These are phyloP conservation scores for Alaudala cheleensis DNA, from an alignment of 2,113 vertebrate genomes.

Conservation along the genomic window DNA sequence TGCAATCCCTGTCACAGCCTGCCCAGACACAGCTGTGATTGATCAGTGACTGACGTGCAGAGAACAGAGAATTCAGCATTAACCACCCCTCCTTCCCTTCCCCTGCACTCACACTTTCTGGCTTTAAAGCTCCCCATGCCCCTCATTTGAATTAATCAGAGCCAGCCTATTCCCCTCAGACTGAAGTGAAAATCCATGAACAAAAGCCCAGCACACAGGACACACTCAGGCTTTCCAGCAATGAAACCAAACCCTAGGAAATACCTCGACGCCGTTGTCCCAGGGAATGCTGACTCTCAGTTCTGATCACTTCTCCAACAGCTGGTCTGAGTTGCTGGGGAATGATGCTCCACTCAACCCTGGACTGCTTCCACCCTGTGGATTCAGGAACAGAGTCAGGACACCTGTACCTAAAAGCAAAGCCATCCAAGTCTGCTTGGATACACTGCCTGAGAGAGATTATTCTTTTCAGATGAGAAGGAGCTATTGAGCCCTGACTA, in stretches of 20 bases:
- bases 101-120: neutral
- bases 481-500: neutral
- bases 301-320: neutral
- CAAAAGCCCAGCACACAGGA: neutral
- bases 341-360: neutral
- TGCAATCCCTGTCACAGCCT: neutral
- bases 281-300: neutral
- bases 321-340: neutral
- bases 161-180: neutral
- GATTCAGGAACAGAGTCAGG: neutral
- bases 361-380: neutral
- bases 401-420: conserved; percentile 43
- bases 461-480: neutral
- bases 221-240: neutral
- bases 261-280: neutral
- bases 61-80: neutral
- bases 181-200: neutral
- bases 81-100: neutral
- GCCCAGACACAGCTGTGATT: neutral
- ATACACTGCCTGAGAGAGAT: neutral
- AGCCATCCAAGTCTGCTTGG: neutral
- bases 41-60: fast-evolving
- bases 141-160: neutral
- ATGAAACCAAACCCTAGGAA: neutral
- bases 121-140: neutral